Evolutionary conservation across 2,888 invertebrate genomes (phyloP).

Genomic region (Mechanitis mazaeus): DNA sequence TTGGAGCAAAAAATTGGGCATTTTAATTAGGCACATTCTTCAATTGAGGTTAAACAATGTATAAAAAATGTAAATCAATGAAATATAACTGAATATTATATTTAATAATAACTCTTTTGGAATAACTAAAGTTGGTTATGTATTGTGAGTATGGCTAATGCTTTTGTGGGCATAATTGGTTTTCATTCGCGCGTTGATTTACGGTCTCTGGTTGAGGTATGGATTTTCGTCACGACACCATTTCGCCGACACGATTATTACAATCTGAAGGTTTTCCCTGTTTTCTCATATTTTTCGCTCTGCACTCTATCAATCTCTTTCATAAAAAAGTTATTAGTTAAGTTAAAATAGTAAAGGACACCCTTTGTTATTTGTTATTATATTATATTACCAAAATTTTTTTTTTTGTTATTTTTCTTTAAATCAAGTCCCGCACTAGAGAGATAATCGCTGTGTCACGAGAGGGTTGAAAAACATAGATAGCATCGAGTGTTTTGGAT

Average conservation of each 20-base stretch:
- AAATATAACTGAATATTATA: too few species aligned
- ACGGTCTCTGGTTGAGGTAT: conserved; percentile 62
- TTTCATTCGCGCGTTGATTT: conserved; percentile 67
- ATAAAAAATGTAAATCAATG: too few species aligned
- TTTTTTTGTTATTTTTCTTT: too few species aligned
- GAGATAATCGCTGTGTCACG: too few species aligned
- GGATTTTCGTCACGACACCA: conserved; percentile 74
- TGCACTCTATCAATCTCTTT: conserved; percentile 11
- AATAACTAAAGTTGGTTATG: too few species aligned
- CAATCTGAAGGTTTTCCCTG: conserved; percentile 38
- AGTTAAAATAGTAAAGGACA: background rate
- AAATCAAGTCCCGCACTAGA: too few species aligned
- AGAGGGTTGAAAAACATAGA: too few species aligned
- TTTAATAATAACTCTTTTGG: too few species aligned
- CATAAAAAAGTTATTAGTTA: conserved; percentile 1
- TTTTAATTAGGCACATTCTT: too few species aligned
- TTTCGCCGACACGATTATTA: conserved; percentile 58
- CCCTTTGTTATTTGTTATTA: background rate
- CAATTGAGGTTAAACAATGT: too few species aligned
- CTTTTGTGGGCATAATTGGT: conserved; percentile 71
- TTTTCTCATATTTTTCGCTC: conserved; percentile 24
- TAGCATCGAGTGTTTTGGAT: too few species aligned
- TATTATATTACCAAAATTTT: background rate
- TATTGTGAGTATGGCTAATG: conserved; percentile 45
- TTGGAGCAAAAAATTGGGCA: too few species aligned